Evolutionary conservation across 1,140 invertebrate species (phyloP).

Genomic region (Mesaphorura yosii): DNA sequence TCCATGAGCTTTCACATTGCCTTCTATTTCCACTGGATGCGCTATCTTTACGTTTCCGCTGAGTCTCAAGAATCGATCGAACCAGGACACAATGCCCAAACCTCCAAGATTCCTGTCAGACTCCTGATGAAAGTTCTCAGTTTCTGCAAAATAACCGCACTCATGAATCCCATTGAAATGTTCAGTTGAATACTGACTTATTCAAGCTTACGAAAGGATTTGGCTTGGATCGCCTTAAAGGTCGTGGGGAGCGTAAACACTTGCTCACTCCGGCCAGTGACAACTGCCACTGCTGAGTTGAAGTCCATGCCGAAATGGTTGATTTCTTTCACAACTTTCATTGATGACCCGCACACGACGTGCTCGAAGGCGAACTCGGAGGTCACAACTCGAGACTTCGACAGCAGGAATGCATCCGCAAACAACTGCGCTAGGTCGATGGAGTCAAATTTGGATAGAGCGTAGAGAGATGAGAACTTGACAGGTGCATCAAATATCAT

Average conservation of each 20-base stretch:
- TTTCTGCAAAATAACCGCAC: too few relatives aligned
- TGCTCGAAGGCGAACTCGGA: not conserved
- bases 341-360: not conserved
- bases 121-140: too few relatives aligned
- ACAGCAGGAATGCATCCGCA: not conserved
- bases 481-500: not conserved
- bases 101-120: too few relatives aligned
- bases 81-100: not conserved
- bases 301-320: conserved; percentile 10
- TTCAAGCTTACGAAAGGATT: not conserved
- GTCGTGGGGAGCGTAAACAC: not conserved
- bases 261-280: not conserved
- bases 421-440: conserved; percentile 1
- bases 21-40: conserved; percentile 1
- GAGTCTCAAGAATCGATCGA: not conserved
- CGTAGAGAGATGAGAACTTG: conserved; percentile 2
- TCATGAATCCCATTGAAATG: too few relatives aligned
- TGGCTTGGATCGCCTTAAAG: not conserved
- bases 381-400: not conserved
- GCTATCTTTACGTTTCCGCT: not conserved
- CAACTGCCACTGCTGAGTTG: conserved; percentile 2
- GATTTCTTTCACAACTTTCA: conserved; percentile 9
- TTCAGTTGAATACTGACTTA: too few relatives aligned
- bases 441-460: conserved; percentile 4
- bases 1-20: not conserved